Percentiles rank a stretch among this genome's conserved stretches.
Conservation (phyloP, 2,113 vertebrate species). For the Theropithecus gelada region DNA sequence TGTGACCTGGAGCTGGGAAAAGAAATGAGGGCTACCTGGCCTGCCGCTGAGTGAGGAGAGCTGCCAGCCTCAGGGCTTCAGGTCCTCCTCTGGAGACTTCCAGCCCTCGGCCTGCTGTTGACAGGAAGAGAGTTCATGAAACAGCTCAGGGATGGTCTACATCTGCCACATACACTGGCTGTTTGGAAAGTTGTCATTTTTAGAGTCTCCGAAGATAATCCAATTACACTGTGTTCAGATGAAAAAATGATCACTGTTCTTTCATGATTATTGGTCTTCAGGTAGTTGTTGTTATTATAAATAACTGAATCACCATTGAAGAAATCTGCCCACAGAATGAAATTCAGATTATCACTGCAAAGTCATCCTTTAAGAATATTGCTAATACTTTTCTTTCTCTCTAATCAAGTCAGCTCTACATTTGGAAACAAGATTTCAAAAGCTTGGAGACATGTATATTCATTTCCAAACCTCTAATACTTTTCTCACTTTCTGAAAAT, state of each 20-base stretch:
- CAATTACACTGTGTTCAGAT: neutral
- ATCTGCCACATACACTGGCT: accelerated
- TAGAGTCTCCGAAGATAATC: neutral
- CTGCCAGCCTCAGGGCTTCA: neutral
- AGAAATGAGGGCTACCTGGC: neutral
- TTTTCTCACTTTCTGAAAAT: constrained; percentile 45
- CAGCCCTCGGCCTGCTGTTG: too few species aligned
- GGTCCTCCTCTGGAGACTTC: accelerated
- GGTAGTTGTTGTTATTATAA: neutral
- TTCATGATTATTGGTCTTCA: neutral
- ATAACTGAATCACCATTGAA: neutral
- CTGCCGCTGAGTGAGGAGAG: accelerated
- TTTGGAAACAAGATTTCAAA: neutral
- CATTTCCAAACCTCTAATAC: neutral
- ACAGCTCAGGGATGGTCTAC: accelerated
- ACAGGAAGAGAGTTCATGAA: too few species aligned
- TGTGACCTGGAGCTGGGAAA: neutral
- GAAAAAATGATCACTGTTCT: neutral
- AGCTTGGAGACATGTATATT: neutral
- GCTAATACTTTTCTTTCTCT: neutral
- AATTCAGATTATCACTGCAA: neutral
- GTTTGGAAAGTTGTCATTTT: neutral
- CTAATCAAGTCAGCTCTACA: neutral
- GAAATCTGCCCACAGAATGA: accelerated
- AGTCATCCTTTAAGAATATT: neutral